Base-by-base conservation (phyloP, 2,113 vertebrate species). In the Callospermophilus lateralis region DNA sequence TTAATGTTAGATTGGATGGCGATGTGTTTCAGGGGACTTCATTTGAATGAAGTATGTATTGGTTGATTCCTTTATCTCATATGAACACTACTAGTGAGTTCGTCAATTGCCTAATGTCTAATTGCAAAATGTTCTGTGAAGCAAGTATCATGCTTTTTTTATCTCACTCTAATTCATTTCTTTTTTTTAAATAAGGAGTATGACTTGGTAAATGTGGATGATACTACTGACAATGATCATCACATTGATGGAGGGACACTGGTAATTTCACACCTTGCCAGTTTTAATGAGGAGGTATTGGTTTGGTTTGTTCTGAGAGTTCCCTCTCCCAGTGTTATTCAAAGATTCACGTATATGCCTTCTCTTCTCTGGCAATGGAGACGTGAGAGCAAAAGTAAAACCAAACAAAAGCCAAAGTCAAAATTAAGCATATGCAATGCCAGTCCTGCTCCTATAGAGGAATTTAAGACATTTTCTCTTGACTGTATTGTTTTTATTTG, bases 401-500 rank as follows among this genome's bases (percentile, higher is more conserved):
- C 2, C 80, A 55, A 84, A 93, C 26, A 39, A 48, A 91, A 87
- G 58, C 10, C 13, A 55, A 93, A 92, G 68, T 37, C 13, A 97
- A 93, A 92, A 48, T 4, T 28, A 51, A 90, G 42, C 11, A 39
- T 84, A 58, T 42, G 4, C 1, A 74, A 12, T 65, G 22, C 30
- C 92, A 81, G 37, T 4, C 30, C 28, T 89, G 5, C 19, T 90
- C 48, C 55, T 95, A 28, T 26, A 86, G 28, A 90, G 67, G 63
- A 19, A 16, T 84, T 92, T 91, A 51, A 80, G 70, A 97, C 84
- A 73, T 12, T 19, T 76, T 37, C 6, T 73, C 92, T 93, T 96
- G 81, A 78, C 53, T 96, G 37, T 37, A 90, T 96, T 74, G 74
- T 93, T 97, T 72, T 84, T 96, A 98, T 95, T 93, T 98, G 97